Evolutionary conservation across 92 coral and sea anemone genomes (phyloP).

Genomic region (Galaxea fascicularis): DNA sequence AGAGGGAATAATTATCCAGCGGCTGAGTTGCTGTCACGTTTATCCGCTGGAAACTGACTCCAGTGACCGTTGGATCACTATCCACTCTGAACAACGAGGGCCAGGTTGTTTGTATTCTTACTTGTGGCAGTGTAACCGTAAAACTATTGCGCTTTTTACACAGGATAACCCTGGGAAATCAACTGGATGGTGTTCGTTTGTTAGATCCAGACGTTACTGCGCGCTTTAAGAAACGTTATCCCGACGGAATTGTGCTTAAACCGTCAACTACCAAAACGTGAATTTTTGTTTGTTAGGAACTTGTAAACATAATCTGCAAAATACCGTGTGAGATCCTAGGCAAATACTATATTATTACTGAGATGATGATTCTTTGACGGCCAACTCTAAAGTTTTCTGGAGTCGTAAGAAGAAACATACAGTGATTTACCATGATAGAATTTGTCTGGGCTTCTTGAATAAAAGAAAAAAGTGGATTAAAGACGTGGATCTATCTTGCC

Average conservation of each 20-base stretch:
- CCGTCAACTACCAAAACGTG: constrained; percentile 44
- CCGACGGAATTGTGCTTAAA: constrained; percentile 78
- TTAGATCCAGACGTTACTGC: constrained; percentile 95
- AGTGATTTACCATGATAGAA: too few relatives aligned
- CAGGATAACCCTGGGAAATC: constrained; percentile 99
- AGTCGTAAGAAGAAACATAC: background rate
- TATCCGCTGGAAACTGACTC: too few relatives aligned
- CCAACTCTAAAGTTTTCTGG: background rate
- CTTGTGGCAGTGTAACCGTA: background rate
- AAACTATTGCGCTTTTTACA: background rate
- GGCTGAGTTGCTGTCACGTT: too few relatives aligned
- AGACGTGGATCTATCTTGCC: too few relatives aligned
- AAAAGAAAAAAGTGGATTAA: too few relatives aligned
- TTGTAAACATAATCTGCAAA: too few relatives aligned
- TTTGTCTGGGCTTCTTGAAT: too few relatives aligned
- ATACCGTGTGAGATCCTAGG: too few relatives aligned
- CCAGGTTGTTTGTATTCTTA: background rate
- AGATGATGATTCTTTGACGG: background rate
- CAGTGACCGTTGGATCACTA: too few relatives aligned
- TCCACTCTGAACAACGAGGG: too few relatives aligned
- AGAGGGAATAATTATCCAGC: too few relatives aligned
- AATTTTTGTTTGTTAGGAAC: background rate
- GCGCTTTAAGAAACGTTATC: constrained; percentile 91
- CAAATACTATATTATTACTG: too few relatives aligned
- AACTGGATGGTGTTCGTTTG: constrained; percentile 93